phyloP scores from a whole-genome alignment of 1,140 invertebrate genomes.

The Papilio polytes region DNA sequence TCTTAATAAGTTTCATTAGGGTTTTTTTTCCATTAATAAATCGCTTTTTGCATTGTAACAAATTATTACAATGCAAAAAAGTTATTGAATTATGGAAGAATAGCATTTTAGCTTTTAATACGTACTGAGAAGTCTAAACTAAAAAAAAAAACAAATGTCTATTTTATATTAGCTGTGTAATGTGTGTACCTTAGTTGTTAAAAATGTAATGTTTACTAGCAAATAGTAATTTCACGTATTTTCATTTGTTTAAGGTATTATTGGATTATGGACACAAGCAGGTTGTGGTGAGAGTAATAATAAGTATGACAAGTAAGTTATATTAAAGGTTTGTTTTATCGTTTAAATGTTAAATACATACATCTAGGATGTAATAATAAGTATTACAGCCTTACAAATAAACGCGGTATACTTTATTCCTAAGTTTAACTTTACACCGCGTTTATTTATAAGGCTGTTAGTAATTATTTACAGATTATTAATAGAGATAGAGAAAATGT shows the following conservation, averaged over 20 bases:
- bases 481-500: constrained; percentile 11
- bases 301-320: constrained; percentile 66
- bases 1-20: background rate
- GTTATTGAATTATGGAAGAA: too few species aligned
- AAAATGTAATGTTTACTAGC: too few species aligned
- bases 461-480: constrained; percentile 17
- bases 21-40: background rate
- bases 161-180: background rate
- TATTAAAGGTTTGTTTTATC: background rate
- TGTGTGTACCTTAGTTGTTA: background rate
- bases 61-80: background rate
- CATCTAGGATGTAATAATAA: background rate
- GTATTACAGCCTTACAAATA: too few species aligned
- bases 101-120: too few species aligned
- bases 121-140: too few species aligned
- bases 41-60: too few species aligned
- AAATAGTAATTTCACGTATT: background rate
- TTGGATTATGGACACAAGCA: constrained; percentile 52
- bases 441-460: background rate
- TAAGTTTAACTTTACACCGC: too few species aligned
- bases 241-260: constrained; percentile 55
- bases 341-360: too few species aligned
- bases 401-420: too few species aligned
- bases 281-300: constrained; percentile 48
- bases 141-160: too few species aligned